phyloP scores from a whole-genome alignment of 2,113 vertebrate genomes.

The Entomyzon cyanotis region DNA sequence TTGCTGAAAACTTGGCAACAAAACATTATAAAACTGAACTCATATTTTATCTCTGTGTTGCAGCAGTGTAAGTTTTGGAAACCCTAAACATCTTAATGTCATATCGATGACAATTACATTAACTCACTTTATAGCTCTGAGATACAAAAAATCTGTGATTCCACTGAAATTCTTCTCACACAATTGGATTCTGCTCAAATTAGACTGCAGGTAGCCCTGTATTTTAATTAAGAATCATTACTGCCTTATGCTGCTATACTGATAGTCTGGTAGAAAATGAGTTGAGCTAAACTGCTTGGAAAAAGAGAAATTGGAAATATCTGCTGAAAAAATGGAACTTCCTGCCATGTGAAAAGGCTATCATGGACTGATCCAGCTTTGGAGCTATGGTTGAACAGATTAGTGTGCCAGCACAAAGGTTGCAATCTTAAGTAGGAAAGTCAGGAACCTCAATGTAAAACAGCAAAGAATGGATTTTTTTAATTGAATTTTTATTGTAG shows the following conservation, averaged over 20 bases:
- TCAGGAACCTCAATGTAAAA: background rate
- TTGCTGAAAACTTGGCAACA: background rate
- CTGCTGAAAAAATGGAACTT: background rate
- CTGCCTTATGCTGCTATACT: background rate
- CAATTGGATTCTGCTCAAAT: background rate
- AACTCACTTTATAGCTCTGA: background rate
- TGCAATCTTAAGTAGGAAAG: background rate
- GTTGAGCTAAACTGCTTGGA: background rate
- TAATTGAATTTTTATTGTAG: background rate
- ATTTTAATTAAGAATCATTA: conserved; percentile 14
- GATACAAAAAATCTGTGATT: background rate
- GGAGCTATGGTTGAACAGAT: background rate
- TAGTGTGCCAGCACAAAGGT: background rate
- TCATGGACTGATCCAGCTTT: background rate
- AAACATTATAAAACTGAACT: background rate
- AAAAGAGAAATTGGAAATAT: background rate
- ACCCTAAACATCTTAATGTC: background rate
- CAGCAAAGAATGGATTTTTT: background rate
- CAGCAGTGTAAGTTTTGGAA: background rate
- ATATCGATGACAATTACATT: background rate
- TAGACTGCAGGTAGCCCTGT: background rate
- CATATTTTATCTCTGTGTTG: background rate
- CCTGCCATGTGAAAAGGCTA: background rate
- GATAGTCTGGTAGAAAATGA: background rate
- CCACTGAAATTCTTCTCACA: background rate